Evolutionary conservation across 2,113 vertebrate genomes (phyloP).

Genomic region (Motacilla alba): DNA sequence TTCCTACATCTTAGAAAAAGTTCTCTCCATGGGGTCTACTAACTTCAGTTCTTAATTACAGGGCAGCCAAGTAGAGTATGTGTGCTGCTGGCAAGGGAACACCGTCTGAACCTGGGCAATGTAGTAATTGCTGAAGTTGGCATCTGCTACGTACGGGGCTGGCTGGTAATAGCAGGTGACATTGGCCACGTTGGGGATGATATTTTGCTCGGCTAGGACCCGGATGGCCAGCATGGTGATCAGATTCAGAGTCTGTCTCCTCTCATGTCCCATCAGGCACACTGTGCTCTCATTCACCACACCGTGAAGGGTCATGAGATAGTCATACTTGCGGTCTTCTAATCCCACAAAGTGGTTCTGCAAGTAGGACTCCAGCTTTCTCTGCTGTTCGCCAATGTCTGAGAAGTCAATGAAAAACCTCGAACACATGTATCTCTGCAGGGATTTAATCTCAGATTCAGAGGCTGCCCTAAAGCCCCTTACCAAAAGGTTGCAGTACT

Average conservation of each 20-base stretch:
- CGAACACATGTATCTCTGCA: slow-evolving; percentile 99
- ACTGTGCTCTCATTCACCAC: slow-evolving; percentile 99
- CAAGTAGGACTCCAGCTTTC: slow-evolving; percentile 98
- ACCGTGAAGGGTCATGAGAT: slow-evolving; percentile 94
- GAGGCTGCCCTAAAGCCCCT: slow-evolving; percentile 92
- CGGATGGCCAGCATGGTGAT: slow-evolving; percentile 97
- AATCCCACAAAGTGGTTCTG: slow-evolving; percentile 99
- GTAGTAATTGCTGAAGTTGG: slow-evolving; percentile 99
- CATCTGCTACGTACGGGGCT: slow-evolving; percentile 95
- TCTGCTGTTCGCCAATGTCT: slow-evolving; percentile 95
- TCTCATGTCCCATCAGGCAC: slow-evolving; percentile 99
- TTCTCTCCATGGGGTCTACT: slow-evolving; percentile 43
- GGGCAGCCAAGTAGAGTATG: slow-evolving; percentile 96
- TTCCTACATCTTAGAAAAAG: neutral
- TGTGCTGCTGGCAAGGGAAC: slow-evolving; percentile 93
- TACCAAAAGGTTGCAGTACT: slow-evolving; percentile 98
- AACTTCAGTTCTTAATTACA: slow-evolving; percentile 86
- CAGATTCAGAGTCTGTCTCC: slow-evolving; percentile 94
- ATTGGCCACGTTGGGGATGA: slow-evolving; percentile 97
- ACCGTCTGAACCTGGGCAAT: slow-evolving; percentile 97
- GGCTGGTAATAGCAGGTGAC: slow-evolving; percentile 99
- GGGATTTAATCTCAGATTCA: slow-evolving; percentile 93
- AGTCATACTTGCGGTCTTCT: slow-evolving; percentile 99
- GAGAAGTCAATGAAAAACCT: slow-evolving; percentile 99
- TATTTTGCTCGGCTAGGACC: slow-evolving; percentile 95